Conservation (phyloP, 2,888 invertebrate species). For the Acrocera orbiculus region DNA sequence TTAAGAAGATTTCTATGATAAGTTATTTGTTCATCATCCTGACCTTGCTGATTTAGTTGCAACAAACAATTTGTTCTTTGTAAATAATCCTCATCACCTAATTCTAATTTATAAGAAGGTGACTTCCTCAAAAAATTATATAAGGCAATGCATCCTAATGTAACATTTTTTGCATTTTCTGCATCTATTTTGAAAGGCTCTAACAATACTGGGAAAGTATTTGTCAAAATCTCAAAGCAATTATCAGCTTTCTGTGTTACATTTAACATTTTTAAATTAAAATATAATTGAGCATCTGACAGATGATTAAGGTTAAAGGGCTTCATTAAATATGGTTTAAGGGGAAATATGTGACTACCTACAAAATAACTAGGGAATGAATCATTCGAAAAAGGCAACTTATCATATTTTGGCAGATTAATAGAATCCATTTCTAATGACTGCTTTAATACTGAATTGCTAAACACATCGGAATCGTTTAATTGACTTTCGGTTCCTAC, state of each 20-base stretch:
- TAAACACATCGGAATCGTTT: constrained; percentile 21
- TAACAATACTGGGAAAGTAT: constrained; percentile 25
- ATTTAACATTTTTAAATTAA: constrained; percentile 6
- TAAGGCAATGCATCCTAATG: constrained; percentile 25
- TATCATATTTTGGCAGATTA: constrained; percentile 14
- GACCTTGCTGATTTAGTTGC: too few species aligned
- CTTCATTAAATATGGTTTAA: constrained; percentile 22
- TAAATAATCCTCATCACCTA: too few species aligned
- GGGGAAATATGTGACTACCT: constrained; percentile 21
- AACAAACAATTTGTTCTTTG: too few species aligned
- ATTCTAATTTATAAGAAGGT: background rate
- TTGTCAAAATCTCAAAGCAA: constrained; percentile 24
- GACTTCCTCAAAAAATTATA: constrained; percentile 26
- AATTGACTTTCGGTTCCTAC: constrained; percentile 20
- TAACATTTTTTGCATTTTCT: constrained; percentile 24
- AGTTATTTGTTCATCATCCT: too few species aligned
- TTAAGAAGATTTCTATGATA: too few species aligned
- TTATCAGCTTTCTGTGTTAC: constrained; percentile 11
- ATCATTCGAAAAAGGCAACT: constrained; percentile 4
- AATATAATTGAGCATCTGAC: constrained; percentile 3
- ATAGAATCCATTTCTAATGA: constrained; percentile 16
- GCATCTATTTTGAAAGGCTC: constrained; percentile 24
- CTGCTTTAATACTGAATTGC: constrained; percentile 21
- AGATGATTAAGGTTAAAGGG: constrained; percentile 3
- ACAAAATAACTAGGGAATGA: constrained; percentile 18